Evolutionary conservation across 1,140 invertebrate species (phyloP).

Genomic region (Aradophagus sp.): DNA sequence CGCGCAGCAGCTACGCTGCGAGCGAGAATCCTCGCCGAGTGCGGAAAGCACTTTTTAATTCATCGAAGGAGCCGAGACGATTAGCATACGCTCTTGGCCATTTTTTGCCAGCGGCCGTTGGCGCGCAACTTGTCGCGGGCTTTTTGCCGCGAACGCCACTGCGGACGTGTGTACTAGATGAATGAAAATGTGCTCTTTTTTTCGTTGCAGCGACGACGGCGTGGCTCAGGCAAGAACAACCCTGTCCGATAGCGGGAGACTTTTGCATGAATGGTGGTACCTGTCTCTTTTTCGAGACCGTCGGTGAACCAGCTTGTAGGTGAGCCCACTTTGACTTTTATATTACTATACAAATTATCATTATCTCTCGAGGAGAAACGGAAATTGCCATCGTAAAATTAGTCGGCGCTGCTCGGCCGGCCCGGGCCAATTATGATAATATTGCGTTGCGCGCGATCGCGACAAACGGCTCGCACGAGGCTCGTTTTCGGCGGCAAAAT

Average conservation of each 20-base stretch:
- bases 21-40: conserved; percentile 13
- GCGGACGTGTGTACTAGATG: too few relatives aligned
- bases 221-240: conserved; percentile 77
- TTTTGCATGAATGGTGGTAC: conserved; percentile 88
- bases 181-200: conserved; percentile 45
- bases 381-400: conserved; percentile 34
- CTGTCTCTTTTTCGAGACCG: conserved; percentile 85
- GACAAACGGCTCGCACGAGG: conserved; percentile 11
- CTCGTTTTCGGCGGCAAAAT: too few relatives aligned
- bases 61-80: conserved; percentile 37
- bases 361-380: conserved; percentile 33
- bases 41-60: conserved; percentile 48
- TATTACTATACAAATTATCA: conserved; percentile 35
- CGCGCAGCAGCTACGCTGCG: too few relatives aligned
- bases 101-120: conserved; percentile 14
- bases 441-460: conserved; percentile 7
- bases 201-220: conserved; percentile 76
- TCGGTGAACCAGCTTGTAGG: conserved; percentile 87
- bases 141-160: too few relatives aligned
- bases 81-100: conserved; percentile 37
- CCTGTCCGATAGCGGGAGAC: conserved; percentile 80
- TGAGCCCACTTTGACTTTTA: conserved; percentile 72
- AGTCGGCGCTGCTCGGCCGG: conserved; percentile 7
- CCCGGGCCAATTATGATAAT: conserved; percentile 26
- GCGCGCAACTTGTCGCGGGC: conserved; percentile 21